Evolutionary conservation across 2,797 vertebrate genomes (phyloP).

Genomic region (Karalla daura): DNA sequence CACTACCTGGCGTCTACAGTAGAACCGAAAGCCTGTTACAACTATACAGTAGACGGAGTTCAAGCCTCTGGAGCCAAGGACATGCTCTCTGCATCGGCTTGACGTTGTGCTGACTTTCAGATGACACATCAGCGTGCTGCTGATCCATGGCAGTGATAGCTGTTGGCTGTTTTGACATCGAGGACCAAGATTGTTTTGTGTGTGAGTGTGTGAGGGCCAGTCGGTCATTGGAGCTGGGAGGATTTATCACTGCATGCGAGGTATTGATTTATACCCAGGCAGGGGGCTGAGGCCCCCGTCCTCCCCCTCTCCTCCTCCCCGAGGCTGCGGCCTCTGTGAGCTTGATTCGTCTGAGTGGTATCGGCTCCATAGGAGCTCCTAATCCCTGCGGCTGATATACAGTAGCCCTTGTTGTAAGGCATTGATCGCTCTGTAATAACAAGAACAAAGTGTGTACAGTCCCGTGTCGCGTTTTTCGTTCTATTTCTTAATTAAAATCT

Average conservation of each 20-base stretch:
- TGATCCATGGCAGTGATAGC: slow-evolving; percentile 78
- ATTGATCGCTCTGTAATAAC: slow-evolving; percentile 67
- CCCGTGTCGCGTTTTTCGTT: slow-evolving; percentile 17
- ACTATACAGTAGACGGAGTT: slow-evolving; percentile 6
- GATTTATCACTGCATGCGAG: slow-evolving; percentile 78
- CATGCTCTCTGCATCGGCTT: slow-evolving; percentile 38
- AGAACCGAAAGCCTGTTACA: slow-evolving; percentile 19
- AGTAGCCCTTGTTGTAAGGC: slow-evolving; percentile 52
- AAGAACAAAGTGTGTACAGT: slow-evolving; percentile 40
- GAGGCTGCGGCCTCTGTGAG: slow-evolving; percentile 41
- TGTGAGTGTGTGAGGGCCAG: slow-evolving; percentile 70
- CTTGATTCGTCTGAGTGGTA: slow-evolving; percentile 51
- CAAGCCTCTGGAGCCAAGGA: slow-evolving; percentile 26
- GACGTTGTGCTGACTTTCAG: slow-evolving; percentile 63
- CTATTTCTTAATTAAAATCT: slow-evolving; percentile 5
- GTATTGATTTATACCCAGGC: slow-evolving; percentile 79
- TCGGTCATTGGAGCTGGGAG: slow-evolving; percentile 70
- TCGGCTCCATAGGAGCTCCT: slow-evolving; percentile 56
- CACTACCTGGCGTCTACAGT: not conserved
- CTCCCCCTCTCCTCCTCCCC: not conserved
- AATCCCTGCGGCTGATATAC: slow-evolving; percentile 62
- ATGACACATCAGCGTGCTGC: slow-evolving; percentile 66
- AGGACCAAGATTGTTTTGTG: slow-evolving; percentile 78
- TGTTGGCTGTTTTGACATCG: slow-evolving; percentile 77
- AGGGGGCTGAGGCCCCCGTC: slow-evolving; percentile 33